These are phyloP conservation scores for Hirtodrosophila trivittata DNA, from an alignment of 2,888 invertebrate species.

Conservation along the genomic window DNA sequence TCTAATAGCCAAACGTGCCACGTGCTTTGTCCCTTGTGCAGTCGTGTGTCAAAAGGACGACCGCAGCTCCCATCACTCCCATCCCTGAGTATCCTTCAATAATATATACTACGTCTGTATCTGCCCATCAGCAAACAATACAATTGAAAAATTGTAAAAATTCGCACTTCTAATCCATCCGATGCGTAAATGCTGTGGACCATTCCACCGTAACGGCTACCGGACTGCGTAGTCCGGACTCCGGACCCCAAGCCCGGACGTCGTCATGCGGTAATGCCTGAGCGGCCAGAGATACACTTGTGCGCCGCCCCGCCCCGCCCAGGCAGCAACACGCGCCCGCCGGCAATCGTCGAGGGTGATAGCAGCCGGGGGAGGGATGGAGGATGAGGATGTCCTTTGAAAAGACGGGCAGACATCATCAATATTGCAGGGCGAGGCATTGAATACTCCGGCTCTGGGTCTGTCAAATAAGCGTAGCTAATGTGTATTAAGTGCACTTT, in stretches of 20 bases:
- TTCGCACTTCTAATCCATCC: conserved; percentile 68
- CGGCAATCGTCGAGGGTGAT: conserved; percentile 14
- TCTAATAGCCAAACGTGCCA: conserved; percentile 68
- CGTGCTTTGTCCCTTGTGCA: conserved; percentile 60
- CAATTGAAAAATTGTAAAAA: conserved; percentile 80
- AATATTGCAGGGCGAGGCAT: conserved; percentile 58
- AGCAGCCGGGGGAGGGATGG: no score
- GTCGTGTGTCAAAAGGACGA: conserved; percentile 75
- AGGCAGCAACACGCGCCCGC: conserved; percentile 53
- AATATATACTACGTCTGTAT: conserved; percentile 12
- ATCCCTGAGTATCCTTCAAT: conserved; percentile 7
- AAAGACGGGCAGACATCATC: conserved; percentile 61
- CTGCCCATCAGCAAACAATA: conserved; percentile 54
- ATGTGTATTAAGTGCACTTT: conserved; percentile 77
- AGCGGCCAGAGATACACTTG: conserved; percentile 74
- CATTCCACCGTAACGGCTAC: conserved; percentile 55
- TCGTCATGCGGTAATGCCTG: conserved; percentile 51
- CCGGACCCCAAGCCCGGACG: conserved; percentile 33
- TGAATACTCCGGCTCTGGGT: conserved; percentile 30
- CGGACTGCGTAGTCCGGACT: no score
- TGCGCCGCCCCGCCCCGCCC: conserved; percentile 36
- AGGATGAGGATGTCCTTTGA: conserved; percentile 22
- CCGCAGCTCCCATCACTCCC: conserved; percentile 52
- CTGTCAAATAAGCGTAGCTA: conserved; percentile 79
- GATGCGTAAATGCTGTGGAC: conserved; percentile 54